These are phyloP conservation scores for Amitus sp. DNA, from an alignment of 2,888 invertebrate species.

Conservation along the genomic window DNA sequence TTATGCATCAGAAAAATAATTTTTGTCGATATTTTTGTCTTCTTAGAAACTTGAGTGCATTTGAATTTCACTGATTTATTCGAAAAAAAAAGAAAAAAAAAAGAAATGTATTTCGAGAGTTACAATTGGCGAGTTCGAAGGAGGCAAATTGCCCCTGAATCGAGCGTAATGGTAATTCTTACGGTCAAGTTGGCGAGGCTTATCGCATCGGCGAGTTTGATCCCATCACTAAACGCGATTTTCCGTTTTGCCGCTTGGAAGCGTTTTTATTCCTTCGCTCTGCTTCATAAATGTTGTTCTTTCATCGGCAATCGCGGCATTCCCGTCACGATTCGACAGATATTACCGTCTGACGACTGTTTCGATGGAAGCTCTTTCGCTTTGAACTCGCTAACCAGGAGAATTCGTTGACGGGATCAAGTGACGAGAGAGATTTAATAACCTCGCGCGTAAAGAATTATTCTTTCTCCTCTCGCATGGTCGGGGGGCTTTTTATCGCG, in stretches of 20 bases:
- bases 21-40: too few relatives aligned
- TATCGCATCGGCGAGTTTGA: conserved; percentile 22
- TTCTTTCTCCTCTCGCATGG: not conserved
- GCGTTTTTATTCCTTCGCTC: conserved; percentile 14
- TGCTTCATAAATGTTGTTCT: too few relatives aligned
- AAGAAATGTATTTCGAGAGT: too few relatives aligned
- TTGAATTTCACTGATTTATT: too few relatives aligned
- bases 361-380: not conserved
- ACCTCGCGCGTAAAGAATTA: not conserved
- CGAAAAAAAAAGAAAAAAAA: too few relatives aligned
- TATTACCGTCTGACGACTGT: not conserved
- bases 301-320: too few relatives aligned
- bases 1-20: too few relatives aligned
- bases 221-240: conserved; percentile 13
- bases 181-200: conserved; percentile 40
- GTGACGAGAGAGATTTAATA: not conserved
- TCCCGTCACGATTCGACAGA: too few relatives aligned
- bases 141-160: conserved; percentile 46
- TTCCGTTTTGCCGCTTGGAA: not conserved
- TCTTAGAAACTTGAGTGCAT: too few relatives aligned
- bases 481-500: conserved; percentile 1
- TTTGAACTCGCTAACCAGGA: not conserved
- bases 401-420: not conserved
- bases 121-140: too few relatives aligned
- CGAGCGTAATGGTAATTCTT: conserved; percentile 55